phyloP scores from a whole-genome alignment of 2,797 vertebrate species.

The Melanotaenia pygmaea region DNA sequence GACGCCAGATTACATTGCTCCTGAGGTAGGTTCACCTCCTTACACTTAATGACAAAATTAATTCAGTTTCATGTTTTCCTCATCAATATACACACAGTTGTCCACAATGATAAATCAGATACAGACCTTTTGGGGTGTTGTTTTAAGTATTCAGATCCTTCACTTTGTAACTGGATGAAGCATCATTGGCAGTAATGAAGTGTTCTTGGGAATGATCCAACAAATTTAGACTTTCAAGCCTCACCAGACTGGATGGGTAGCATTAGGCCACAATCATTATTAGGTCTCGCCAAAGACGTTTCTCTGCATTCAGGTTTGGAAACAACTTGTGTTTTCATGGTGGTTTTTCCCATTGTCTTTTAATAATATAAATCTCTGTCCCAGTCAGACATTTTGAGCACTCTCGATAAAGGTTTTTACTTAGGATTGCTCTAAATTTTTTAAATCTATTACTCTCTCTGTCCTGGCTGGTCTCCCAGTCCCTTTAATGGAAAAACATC shows the following conservation, averaged over 20 bases:
- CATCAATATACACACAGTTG: neutral
- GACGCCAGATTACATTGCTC: slow-evolving; percentile 97
- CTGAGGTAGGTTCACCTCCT: slow-evolving; percentile 86
- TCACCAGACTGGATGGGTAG: neutral
- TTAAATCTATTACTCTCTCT: neutral
- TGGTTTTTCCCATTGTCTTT: neutral
- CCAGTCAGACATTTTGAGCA: too few relatives aligned
- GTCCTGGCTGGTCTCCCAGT: neutral
- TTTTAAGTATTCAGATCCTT: too few relatives aligned
- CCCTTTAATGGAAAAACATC: too few relatives aligned
- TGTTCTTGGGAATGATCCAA: too few relatives aligned
- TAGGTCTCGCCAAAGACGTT: neutral
- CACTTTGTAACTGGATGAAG: too few relatives aligned
- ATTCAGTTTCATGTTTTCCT: neutral
- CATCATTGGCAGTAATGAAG: too few relatives aligned
- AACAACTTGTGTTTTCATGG: neutral
- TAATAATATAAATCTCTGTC: too few relatives aligned
- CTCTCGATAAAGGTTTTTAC: neutral
- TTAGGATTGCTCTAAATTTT: neutral
- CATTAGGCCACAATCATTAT: neutral
- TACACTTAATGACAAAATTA: neutral
- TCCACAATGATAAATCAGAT: neutral
- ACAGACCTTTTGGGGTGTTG: too few relatives aligned
- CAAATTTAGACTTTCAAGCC: neutral
- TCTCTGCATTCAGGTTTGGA: neutral